A percentile compares a stretch with the other conserved stretches of the same genome.
Evolutionary conservation across 2,113 vertebrate genomes (phyloP).

Genomic region (Trogon melanurus): DNA sequence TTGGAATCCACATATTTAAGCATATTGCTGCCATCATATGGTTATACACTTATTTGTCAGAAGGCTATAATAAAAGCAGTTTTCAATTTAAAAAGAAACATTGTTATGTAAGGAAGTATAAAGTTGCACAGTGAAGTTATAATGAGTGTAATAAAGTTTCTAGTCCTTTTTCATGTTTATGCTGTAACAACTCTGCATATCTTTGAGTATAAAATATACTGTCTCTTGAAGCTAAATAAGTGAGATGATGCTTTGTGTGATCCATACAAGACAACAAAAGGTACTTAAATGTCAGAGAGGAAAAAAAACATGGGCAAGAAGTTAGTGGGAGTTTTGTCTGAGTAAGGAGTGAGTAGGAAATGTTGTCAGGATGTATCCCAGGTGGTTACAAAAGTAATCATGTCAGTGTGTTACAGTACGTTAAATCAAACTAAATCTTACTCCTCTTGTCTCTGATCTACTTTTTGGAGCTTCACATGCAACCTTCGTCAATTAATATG

Average conservation of each 20-base stretch:
- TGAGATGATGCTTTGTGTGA: background rate
- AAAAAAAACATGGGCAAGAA: background rate
- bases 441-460: background rate
- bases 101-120: background rate
- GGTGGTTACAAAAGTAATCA: background rate
- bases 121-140: background rate
- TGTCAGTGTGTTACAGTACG: background rate
- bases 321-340: slow-evolving; percentile 13
- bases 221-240: slow-evolving; percentile 33
- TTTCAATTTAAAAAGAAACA: background rate
- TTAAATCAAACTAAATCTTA: background rate
- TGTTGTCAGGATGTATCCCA: background rate
- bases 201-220: background rate
- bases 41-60: slow-evolving; percentile 32
- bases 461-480: background rate
- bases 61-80: background rate
- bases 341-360: slow-evolving; percentile 1
- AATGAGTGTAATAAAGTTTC: background rate
- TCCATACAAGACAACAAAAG: background rate
- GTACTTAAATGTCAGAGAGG: slow-evolving; percentile 14
- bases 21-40: slow-evolving; percentile 65
- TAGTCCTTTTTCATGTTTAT: slow-evolving; percentile 6
- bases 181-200: background rate
- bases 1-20: slow-evolving; percentile 8
- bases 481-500: background rate